Percentiles rank a stretch among this genome's conserved stretches.
Conservation (phyloP, 1,140 invertebrate species). For the Pristionchus pacificus region DNA sequence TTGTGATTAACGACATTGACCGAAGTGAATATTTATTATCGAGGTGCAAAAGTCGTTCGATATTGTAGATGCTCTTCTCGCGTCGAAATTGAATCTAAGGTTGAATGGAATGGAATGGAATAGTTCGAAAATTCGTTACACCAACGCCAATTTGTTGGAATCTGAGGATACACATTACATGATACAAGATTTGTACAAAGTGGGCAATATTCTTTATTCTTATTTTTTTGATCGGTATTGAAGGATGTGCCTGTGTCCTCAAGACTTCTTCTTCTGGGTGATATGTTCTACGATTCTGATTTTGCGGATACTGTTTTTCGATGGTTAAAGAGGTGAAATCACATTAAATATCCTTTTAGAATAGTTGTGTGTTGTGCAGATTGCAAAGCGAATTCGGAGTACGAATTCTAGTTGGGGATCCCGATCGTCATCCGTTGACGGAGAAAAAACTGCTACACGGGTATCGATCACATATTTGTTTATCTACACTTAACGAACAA, state of each 20-base stretch:
- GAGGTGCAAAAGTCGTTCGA: neutral
- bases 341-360: neutral
- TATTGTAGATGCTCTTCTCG: conserved; percentile 24
- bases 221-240: too few relatives aligned
- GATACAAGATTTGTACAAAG: too few relatives aligned
- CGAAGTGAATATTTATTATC: conserved; percentile 5
- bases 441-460: conserved; percentile 16
- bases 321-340: conserved; percentile 24
- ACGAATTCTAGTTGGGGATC: conserved; percentile 26
- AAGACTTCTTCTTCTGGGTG: conserved; percentile 19
- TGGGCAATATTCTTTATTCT: too few relatives aligned
- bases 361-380: neutral
- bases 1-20: conserved; percentile 31
- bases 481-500: neutral
- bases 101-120: conserved; percentile 14
- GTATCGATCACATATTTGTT: neutral
- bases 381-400: conserved; percentile 2
- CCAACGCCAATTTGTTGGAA: too few relatives aligned
- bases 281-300: conserved; percentile 33
- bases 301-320: conserved; percentile 21
- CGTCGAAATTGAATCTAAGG: conserved; percentile 19
- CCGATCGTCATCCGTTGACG: conserved; percentile 27
- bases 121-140: too few relatives aligned
- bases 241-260: neutral
- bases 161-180: too few relatives aligned